Conservation (phyloP, 2,888 invertebrate species). For the Chesias legatella region DNA sequence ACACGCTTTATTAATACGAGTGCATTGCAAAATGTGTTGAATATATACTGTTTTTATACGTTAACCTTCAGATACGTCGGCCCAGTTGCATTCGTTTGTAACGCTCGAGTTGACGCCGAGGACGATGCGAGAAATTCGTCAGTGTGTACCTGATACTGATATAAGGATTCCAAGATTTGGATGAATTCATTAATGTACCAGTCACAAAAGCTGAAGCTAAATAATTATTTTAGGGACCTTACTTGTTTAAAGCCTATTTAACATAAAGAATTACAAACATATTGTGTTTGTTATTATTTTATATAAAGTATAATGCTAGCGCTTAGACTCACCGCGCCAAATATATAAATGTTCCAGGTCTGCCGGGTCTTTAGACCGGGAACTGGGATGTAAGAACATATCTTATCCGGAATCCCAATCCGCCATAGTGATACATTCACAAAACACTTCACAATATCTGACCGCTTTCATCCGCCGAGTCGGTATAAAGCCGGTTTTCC, state of each 20-base stretch:
- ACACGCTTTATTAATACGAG: conserved; percentile 71
- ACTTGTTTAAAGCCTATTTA: too few relatives aligned
- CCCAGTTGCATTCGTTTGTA: conserved; percentile 70
- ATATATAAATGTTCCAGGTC: conserved; percentile 70
- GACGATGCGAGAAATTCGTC: conserved; percentile 53
- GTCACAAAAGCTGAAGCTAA: too few relatives aligned
- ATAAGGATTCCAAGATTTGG: too few relatives aligned
- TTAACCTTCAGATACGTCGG: conserved; percentile 71
- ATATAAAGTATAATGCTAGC: too few relatives aligned
- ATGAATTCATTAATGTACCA: too few relatives aligned
- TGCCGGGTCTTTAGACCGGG: conserved; percentile 64
- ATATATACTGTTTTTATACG: conserved; percentile 65
- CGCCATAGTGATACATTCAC: conserved; percentile 63
- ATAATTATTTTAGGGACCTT: too few relatives aligned
- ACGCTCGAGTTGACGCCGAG: conserved; percentile 71
- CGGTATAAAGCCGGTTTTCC: conserved; percentile 26
- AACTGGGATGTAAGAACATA: conserved; percentile 76
- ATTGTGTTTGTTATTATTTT: too few relatives aligned
- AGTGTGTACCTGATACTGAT: conserved; percentile 19
- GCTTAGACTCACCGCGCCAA: conserved; percentile 70
- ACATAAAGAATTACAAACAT: too few relatives aligned
- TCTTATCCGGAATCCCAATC: conserved; percentile 72
- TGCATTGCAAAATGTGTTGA: conserved; percentile 73
- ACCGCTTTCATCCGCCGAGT: conserved; percentile 24
- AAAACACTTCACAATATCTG: conserved; percentile 46